phyloP scores from a whole-genome alignment of 2,113 vertebrate species.

The Orcinus orca region DNA sequence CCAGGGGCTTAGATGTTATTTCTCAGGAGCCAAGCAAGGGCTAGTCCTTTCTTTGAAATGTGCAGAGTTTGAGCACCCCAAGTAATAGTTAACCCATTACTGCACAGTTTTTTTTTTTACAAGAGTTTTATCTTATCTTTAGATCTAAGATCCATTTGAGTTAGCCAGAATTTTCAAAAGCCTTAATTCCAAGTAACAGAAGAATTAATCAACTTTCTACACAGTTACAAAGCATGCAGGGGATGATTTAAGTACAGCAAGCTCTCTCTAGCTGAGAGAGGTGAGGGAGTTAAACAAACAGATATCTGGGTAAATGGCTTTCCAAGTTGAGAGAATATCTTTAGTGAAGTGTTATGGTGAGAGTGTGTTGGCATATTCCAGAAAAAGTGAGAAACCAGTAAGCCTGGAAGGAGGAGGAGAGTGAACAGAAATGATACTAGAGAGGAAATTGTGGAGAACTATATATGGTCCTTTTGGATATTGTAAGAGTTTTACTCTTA shows the following conservation, averaged over 20 bases:
- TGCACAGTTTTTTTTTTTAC: not conserved
- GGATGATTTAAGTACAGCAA: not conserved
- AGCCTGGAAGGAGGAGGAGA: not conserved
- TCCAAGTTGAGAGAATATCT: not conserved
- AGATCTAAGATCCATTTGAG: not conserved
- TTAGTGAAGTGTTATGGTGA: not conserved
- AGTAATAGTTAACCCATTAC: not conserved
- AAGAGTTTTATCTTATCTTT: not conserved
- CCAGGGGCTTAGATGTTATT: not conserved
- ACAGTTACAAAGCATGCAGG: not conserved
- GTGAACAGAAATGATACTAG: not conserved
- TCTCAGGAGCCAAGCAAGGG: not conserved
- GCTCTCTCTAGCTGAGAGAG: not conserved
- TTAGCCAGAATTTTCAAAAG: not conserved
- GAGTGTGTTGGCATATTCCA: not conserved
- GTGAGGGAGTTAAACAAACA: not conserved
- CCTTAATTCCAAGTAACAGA: not conserved
- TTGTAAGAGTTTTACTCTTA: not conserved
- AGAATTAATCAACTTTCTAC: not conserved
- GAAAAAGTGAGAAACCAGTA: not conserved
- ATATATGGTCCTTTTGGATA: not conserved
- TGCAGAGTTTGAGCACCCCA: not conserved
- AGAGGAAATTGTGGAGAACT: not conserved
- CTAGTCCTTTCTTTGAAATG: not conserved
- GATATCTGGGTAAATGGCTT: not conserved